Base-by-base conservation (phyloP, 1,140 invertebrate species). In the Drosophila neocordata region DNA sequence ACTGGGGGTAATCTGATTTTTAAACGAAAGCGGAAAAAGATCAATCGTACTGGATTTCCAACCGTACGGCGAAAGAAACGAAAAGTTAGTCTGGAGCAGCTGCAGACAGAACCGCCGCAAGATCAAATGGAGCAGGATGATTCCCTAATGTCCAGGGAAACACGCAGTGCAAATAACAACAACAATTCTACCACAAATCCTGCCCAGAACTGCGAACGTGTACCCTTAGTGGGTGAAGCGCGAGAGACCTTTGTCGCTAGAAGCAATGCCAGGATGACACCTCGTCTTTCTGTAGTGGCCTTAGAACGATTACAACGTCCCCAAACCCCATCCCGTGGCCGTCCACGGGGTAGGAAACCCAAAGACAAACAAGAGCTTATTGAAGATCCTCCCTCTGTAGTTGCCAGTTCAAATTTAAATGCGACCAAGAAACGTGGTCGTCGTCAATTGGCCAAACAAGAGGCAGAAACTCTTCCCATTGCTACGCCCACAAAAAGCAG, bases 21-120 rank as follows among this genome's bases (percentile, higher is more conserved):
- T 71, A 95, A 95, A 90, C 92, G 94, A 7, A 93, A 95, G 65
- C 94, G 96, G 58, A 94, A 96, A 56, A 95, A 96, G 91, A 95
- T 96, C 11, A 98, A 97, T 90, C 93, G 96, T 74, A 97, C 97
- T 9, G 97, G 96, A 6, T 97, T 97, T 91, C 97, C 97, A 0
- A 96, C 94, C 13, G 92, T 96, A 13, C 96, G 96, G 77, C 96
- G 95, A 77, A 97, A 97, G 89, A 97, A 97, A 88, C 96, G 96
- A 79, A 96, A 95, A 90, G 73, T 90, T 18, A 90, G 53, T 44
- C 59, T 73, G 12, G 83, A 77, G 6, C 70, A 74, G n/a, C 38
- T 56, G 22, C 65, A 37, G n/a, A 51, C 53, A n/a, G 18, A 62
- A 9, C 24, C 22, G 9, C 65, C 56, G 31, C 44, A 18, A 15